Base-by-base conservation (phyloP, 2,888 invertebrate genomes). In the Troides helena region DNA sequence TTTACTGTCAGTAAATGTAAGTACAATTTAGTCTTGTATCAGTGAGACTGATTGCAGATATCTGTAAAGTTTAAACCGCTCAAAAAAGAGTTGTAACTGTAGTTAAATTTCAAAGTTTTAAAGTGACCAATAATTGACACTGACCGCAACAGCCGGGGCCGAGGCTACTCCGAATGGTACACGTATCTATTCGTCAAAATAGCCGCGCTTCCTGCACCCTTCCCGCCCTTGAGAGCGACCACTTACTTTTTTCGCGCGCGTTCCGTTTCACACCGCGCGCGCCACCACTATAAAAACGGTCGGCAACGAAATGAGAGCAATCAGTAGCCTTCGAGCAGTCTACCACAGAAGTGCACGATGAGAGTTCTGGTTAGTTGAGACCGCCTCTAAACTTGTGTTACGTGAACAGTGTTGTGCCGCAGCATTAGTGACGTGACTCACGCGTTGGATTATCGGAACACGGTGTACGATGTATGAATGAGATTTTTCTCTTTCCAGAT, bases 321-420 rank as follows among this genome's bases (percentile, higher is more conserved):
- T 91, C 92, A 92, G 92, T 92, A 92, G 92, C 91, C 85, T 85
- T 88, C 90, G 90, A 80, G 92, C 92, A 92, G 92, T 92, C 92
- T 89, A 87, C 82, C 77, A 90, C 89, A 88, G 92, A 92, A 92
- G 89, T 92, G 90, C 92, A 91, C 80, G 90, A 92, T 92, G 91
- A 89, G 91, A 92, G 84, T 92, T 87, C 91, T 92, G 90, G 90
- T 92, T 81, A 87, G 92, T 90, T 84, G 72, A 77, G 69, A 67
- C 71, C 71, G 70, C 39, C 67, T 71, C 63, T 68, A 68, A 72
- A 72, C 69, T 78, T 76, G 75, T 80, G 74, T 74, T 76, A 74
- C 73, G 77, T 79, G 77, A 78, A 77, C 74, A 76, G 80, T 79
- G 78, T 72, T 75, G 77, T 75, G 77, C 70, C 69, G 63, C 73